Evolutionary conservation across 1,140 invertebrate species (phyloP), one percentile per base, ranked within the genome.

Genomic region (Philaenus spumarius): DNA sequence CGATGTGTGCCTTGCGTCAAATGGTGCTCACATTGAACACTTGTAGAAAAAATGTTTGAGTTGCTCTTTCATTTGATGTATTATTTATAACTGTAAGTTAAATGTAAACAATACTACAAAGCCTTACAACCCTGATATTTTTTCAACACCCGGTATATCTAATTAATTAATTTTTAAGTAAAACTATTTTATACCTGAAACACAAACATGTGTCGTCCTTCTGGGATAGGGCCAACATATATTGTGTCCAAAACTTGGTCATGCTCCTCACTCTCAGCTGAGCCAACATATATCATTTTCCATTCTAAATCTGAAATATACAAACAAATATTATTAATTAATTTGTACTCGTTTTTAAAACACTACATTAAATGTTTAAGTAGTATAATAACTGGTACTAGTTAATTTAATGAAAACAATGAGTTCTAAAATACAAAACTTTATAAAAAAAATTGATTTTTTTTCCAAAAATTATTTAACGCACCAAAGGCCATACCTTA

Each of bases 251-350:
- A 75, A 45, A 95, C 82, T 73, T 96, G 93, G 73, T 99, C 97
- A 70, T 96, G 89, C 61, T 96, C 93, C 69, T 97, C 93, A 24
- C 90, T 95, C 74, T 98, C 95, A 0, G 96, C 95, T 30, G 94
- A 96, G 1, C 96, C 95, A 24, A 99, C 97, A 75, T 99, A 99
- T 62, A 98, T 97, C 81, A 99, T 96, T 75, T 97, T 97, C 95
- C 96, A 99, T 81, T 99, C 97, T 23, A 99, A 77, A 83, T 98
- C 95, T 87, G 77, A 72, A 71, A 72, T 51, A 47, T 56, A 58
- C 15, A 71, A n/a, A n/a, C 72, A 46, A 57, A 52, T 62, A 60
- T 15, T 7, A 19, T 43, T 11, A 43, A 15, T 26, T 54, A 43
- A 9, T 5, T 46, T 46, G 12, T 14, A 7, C 12, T 46, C 43